Evolutionary conservation across 2,113 vertebrate genomes (phyloP).

Genomic region (Hepsetus odoe): DNA sequence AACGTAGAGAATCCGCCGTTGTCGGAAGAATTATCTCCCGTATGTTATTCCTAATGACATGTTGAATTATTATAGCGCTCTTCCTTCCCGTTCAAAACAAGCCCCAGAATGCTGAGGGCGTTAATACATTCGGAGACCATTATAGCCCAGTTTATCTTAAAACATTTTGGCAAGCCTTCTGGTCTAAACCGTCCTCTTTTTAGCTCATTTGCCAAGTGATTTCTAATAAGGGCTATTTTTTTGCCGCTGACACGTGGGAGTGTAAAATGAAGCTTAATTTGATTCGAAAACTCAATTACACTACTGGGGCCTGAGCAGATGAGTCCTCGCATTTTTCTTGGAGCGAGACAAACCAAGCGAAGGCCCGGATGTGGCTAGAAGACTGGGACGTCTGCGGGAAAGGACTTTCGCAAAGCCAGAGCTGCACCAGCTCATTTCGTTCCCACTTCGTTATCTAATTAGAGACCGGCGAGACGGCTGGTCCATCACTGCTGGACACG

Average conservation of each 20-base stretch:
- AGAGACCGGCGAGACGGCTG: conserved; percentile 42
- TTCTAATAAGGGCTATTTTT: conserved; percentile 30
- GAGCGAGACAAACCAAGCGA: not conserved
- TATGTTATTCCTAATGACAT: conserved; percentile 28
- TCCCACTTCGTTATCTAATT: conserved; percentile 50
- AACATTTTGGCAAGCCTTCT: not conserved
- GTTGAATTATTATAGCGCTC: conserved; percentile 17
- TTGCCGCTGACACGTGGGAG: conserved; percentile 10
- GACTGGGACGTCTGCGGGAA: not conserved
- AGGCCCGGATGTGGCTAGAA: conserved; percentile 6
- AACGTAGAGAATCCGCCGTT: not conserved
- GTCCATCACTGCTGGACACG: conserved; percentile 29
- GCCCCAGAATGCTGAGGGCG: not conserved
- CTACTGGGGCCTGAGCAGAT: conserved; percentile 11
- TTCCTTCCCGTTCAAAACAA: not conserved
- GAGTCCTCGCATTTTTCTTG: conserved; percentile 1
- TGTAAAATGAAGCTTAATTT: conserved; percentile 21
- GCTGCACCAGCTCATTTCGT: conserved; percentile 38
- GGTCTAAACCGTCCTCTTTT: conserved; percentile 6
- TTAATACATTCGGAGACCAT: not conserved
- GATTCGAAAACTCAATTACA: conserved; percentile 41
- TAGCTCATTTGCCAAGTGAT: conserved; percentile 11
- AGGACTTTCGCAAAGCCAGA: conserved; percentile 3
- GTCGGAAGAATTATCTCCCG: conserved; percentile 18
- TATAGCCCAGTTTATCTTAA: not conserved